Evolutionary conservation across 35 echinoderm and acorn worm species (phyloP).

Genomic region (Nesometra sesokonis): DNA sequence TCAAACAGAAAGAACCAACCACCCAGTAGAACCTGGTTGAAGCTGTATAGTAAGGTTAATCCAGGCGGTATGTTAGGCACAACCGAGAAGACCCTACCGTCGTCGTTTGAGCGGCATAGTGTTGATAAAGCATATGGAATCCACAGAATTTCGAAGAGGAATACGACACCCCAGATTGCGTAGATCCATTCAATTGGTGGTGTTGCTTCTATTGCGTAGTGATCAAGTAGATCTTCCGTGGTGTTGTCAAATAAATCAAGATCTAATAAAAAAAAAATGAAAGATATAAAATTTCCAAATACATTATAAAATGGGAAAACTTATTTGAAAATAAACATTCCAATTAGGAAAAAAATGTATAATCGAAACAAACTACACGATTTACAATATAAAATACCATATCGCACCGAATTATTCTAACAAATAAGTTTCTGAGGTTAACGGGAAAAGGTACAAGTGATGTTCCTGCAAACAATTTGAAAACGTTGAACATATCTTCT

Average conservation of each 20-base stretch:
- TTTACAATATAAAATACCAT: too few relatives aligned
- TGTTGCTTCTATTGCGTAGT: constrained; percentile 48
- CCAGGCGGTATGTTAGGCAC: constrained; percentile 14
- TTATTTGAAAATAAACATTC: too few relatives aligned
- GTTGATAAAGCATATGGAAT: constrained; percentile 37
- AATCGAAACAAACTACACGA: too few relatives aligned
- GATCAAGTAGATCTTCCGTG: constrained; percentile 49
- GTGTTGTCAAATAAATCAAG: constrained; percentile 19
- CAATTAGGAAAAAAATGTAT: too few relatives aligned
- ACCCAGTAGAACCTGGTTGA: constrained; percentile 24
- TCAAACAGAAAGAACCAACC: neutral
- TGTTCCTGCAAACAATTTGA: too few relatives aligned
- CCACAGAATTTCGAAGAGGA: constrained; percentile 34
- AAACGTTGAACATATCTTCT: too few relatives aligned
- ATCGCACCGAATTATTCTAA: too few relatives aligned
- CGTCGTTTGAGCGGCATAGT: constrained; percentile 37
- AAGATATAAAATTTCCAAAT: too few relatives aligned
- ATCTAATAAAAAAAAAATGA: neutral
- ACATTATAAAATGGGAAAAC: too few relatives aligned
- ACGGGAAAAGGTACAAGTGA: too few relatives aligned
- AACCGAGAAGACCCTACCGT: neutral
- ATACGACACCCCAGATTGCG: constrained; percentile 61
- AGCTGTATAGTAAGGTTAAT: neutral
- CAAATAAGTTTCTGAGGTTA: too few relatives aligned
- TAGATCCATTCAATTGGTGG: constrained; percentile 45